phyloP scores from a whole-genome alignment of 2,113 vertebrate genomes.

The Gnathochromis pfefferi region DNA sequence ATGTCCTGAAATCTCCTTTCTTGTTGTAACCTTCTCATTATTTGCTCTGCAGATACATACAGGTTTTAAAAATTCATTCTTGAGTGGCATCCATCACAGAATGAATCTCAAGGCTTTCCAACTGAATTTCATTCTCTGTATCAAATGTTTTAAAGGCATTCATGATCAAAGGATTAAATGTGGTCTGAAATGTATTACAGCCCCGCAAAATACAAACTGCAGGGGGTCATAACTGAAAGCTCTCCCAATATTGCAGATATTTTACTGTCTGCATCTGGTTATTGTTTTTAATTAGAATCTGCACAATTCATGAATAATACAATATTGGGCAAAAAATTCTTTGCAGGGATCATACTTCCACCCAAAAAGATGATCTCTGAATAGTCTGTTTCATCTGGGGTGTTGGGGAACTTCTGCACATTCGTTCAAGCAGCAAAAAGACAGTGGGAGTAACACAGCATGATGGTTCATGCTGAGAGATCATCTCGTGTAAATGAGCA shows the following conservation, averaged over 20 bases:
- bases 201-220: not conserved
- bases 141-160: not conserved
- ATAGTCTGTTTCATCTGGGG: not conserved
- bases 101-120: not conserved
- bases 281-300: not conserved
- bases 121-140: not conserved
- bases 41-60: not conserved
- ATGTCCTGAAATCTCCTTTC: not conserved
- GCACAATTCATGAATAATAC: not conserved
- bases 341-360: not conserved
- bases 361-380: not conserved
- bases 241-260: not conserved
- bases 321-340: not conserved
- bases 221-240: not conserved
- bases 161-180: not conserved
- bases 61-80: not conserved
- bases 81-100: not conserved
- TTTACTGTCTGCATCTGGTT: not conserved
- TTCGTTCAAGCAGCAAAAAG: not conserved
- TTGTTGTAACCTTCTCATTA: not conserved
- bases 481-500: conserved; percentile 5
- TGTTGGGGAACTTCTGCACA: not conserved
- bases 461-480: not conserved
- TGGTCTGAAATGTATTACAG: not conserved
- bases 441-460: not conserved